Conservation (phyloP, 2,888 invertebrate genomes). For the Drosophila kokeensis region DNA sequence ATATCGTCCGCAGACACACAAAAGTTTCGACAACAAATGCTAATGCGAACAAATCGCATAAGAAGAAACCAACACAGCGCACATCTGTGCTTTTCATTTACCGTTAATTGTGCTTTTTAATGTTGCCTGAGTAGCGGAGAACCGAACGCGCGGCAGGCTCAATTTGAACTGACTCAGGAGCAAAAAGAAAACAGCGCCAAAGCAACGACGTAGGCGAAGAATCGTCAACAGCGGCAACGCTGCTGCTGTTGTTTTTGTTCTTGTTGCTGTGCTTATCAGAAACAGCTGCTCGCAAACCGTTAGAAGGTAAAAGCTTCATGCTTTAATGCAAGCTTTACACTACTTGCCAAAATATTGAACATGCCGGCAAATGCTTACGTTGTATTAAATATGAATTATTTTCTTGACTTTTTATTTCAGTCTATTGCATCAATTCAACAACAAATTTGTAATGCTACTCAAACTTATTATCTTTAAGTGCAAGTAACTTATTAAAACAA, state of each 20-base stretch:
- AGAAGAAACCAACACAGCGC: background rate
- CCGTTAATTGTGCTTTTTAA: constrained; percentile 21
- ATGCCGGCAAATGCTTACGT: background rate
- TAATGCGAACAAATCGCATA: constrained; percentile 8
- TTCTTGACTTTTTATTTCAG: background rate
- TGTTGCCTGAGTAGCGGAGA: constrained; percentile 28
- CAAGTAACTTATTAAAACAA: background rate
- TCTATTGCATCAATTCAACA: background rate
- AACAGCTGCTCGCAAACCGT: constrained; percentile 57
- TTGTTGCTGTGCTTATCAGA: constrained; percentile 55
- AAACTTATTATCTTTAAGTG: background rate
- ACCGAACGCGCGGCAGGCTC: constrained; percentile 72
- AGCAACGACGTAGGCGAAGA: constrained; percentile 34
- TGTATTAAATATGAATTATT: background rate
- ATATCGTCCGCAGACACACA: constrained; percentile 2
- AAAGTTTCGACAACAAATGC: constrained; percentile 22
- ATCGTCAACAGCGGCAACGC: constrained; percentile 21
- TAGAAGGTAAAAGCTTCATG: constrained; percentile 20
- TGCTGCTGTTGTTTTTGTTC: constrained; percentile 11
- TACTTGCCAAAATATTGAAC: constrained; percentile 3
- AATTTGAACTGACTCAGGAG: constrained; percentile 65
- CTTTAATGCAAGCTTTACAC: constrained; percentile 51
- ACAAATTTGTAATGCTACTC: background rate
- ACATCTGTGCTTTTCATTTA: constrained; percentile 18
- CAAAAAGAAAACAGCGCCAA: constrained; percentile 34